A percentile compares a stretch with the other conserved stretches of the same genome.
phyloP scores from a whole-genome alignment of 2,888 invertebrate genomes.

The Trachelus iudaicus region DNA sequence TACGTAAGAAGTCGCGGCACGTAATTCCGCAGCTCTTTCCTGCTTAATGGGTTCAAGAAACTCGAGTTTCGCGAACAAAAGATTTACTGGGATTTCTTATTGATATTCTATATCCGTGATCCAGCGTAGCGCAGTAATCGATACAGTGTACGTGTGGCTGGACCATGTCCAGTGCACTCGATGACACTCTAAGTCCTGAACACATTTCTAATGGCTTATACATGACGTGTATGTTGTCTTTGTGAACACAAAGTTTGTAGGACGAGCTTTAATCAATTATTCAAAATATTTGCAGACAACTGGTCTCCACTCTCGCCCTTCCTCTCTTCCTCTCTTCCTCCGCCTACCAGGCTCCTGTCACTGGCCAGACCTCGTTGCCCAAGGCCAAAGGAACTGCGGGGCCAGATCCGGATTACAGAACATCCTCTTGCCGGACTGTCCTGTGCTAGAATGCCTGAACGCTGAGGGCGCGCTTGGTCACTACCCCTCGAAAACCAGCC shows the following conservation, averaged over 20 bases:
- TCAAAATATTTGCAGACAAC: slow-evolving; percentile 56
- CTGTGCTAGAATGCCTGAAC: neutral
- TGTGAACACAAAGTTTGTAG: slow-evolving; percentile 24
- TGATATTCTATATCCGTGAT: no score
- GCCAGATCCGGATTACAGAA: neutral
- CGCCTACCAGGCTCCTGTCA: neutral
- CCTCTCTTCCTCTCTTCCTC: slow-evolving; percentile 8
- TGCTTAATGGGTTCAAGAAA: neutral
- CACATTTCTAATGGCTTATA: slow-evolving; percentile 34
- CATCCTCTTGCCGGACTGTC: neutral
- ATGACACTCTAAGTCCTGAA: neutral
- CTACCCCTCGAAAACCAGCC: neutral
- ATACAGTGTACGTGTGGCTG: neutral
- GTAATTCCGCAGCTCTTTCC: neutral
- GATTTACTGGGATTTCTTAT: neutral
- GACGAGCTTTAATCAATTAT: slow-evolving; percentile 64
- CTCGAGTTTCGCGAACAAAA: neutral
- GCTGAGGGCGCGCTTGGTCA: neutral
- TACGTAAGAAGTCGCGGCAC: neutral
- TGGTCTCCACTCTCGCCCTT: neutral
- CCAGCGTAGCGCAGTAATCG: neutral
- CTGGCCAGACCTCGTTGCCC: neutral
- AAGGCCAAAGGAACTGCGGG: neutral
- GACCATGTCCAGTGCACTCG: neutral
- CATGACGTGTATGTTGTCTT: slow-evolving; percentile 18